Base-by-base conservation (phyloP, 2,888 invertebrate species). In the Drosophila cracens region DNA sequence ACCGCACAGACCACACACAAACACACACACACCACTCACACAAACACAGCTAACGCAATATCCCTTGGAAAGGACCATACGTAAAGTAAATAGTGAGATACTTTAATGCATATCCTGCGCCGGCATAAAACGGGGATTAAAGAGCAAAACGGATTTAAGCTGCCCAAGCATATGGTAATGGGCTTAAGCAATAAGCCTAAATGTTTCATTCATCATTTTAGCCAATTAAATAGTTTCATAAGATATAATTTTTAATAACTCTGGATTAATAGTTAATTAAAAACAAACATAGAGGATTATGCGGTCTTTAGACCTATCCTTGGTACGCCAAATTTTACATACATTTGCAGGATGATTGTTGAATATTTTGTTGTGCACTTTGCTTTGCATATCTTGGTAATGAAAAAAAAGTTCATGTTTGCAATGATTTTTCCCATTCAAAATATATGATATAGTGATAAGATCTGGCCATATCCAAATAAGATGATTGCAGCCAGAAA, bases 51-150 rank as follows among this genome's bases (percentile, higher is more conserved):
- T 10, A 34, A 29, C 18, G 27, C 53, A 7, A 4, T 38, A 16
- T 21, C 8, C 29, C 33, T n/a, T 40, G 8, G 16, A 7, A 21
- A 21, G 31, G 25, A 21, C 1, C 36, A n/a, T 27, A 66, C 51
- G 59, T 52, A 48, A 27, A 48, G 56, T 57, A 33, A 48, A 70
- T 70, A 67, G 66, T 64, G 56, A 51, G 68, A 34, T 11, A 31
- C n/a, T 62, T 59, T 56, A 11, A 49, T 60, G 62, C 48, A 31
- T 31, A 46, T 52, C 46, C 36, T 61, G 33, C 13, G 52, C 46
- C 48, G 31, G 59, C 40, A 59, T 72, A 46, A 70, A 52, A 29
- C 29, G 10, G 46, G 40, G 34, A 18, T 60, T 27, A 10, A 34
- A 27, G 4, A 25, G 43, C 58, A 21, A 59, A 54, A 36, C 46